Conservation (phyloP, 30 jellyfish, hydroid and myxozoan genomes). For the Pelagia noctiluca region DNA sequence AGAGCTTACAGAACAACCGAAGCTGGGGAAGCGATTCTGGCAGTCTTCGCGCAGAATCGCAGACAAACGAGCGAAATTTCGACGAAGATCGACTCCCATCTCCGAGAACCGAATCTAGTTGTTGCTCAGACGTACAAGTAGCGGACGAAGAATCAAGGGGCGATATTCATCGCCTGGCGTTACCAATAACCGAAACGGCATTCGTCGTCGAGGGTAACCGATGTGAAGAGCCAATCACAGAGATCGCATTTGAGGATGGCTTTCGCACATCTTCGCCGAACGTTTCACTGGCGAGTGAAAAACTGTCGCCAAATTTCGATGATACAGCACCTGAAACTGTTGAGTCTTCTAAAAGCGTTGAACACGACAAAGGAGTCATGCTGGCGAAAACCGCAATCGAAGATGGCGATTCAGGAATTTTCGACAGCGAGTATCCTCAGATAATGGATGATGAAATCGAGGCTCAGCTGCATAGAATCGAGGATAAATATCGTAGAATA, state of each 20-base stretch:
- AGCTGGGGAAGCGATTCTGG: conserved; percentile 36
- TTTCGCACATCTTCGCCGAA: background rate
- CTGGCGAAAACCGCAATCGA: background rate
- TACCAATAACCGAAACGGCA: background rate
- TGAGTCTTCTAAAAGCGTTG: background rate
- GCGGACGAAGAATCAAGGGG: conserved; percentile 3
- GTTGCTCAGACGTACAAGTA: background rate
- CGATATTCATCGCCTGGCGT: conserved; percentile 18
- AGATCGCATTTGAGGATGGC: background rate
- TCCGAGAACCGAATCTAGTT: background rate
- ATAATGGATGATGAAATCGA: conserved; percentile 39
- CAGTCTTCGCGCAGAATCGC: background rate
- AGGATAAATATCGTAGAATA: conserved; percentile 41
- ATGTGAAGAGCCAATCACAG: background rate
- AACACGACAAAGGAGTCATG: background rate
- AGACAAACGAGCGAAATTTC: background rate
- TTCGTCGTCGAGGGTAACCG: background rate
- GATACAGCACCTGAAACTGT: background rate
- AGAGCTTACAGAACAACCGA: background rate
- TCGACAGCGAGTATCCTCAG: conserved; percentile 27
- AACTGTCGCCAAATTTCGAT: background rate
- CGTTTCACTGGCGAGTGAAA: background rate
- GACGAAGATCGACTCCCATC: background rate
- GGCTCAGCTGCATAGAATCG: conserved; percentile 38
- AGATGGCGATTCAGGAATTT: conserved; percentile 57